These are phyloP conservation scores for Cyrtorhinus lividipennis DNA, from an alignment of 1,140 invertebrate species.

Conservation along the genomic window DNA sequence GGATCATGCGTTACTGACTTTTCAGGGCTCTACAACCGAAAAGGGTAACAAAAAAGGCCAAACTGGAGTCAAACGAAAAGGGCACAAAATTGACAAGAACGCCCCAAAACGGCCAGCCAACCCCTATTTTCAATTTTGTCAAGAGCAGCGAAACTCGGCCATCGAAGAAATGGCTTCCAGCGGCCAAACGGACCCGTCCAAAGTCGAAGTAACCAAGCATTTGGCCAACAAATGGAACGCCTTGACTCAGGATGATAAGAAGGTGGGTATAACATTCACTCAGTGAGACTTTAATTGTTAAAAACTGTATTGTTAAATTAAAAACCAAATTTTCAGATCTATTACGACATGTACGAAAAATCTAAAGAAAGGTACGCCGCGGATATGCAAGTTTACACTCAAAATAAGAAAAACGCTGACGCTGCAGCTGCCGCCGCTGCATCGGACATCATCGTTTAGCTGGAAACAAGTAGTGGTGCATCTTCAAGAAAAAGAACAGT, in stretches of 20 bases:
- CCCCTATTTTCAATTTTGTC: slow-evolving; percentile 67
- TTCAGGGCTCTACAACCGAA: not conserved
- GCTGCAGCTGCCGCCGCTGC: not conserved
- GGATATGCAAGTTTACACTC: slow-evolving; percentile 47
- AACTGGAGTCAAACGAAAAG: slow-evolving; percentile 29
- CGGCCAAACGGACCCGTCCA: slow-evolving; percentile 49
- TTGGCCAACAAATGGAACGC: slow-evolving; percentile 56
- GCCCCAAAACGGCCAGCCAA: slow-evolving; percentile 63
- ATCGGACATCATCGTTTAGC: not conserved
- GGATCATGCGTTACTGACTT: too few relatives aligned
- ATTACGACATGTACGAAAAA: slow-evolving; percentile 62
- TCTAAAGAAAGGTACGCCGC: slow-evolving; percentile 62
- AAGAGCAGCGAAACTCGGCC: slow-evolving; percentile 55
- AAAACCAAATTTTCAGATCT: slow-evolving; percentile 39
- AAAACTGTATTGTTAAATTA: not conserved
- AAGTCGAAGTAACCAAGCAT: slow-evolving; percentile 58
- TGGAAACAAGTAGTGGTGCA: too few relatives aligned
- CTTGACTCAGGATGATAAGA: slow-evolving; percentile 50
- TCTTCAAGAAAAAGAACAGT: too few relatives aligned
- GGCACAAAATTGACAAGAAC: slow-evolving; percentile 47
- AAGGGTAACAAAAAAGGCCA: not conserved
- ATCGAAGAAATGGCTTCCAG: slow-evolving; percentile 39
- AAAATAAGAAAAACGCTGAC: slow-evolving; percentile 27
- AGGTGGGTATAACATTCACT: slow-evolving; percentile 39
- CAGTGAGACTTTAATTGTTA: too few relatives aligned